A percentile compares a stretch with the other conserved stretches of the same genome.
Conservation (phyloP, 2,888 invertebrate genomes). For the Hydropsyche betteni region DNA sequence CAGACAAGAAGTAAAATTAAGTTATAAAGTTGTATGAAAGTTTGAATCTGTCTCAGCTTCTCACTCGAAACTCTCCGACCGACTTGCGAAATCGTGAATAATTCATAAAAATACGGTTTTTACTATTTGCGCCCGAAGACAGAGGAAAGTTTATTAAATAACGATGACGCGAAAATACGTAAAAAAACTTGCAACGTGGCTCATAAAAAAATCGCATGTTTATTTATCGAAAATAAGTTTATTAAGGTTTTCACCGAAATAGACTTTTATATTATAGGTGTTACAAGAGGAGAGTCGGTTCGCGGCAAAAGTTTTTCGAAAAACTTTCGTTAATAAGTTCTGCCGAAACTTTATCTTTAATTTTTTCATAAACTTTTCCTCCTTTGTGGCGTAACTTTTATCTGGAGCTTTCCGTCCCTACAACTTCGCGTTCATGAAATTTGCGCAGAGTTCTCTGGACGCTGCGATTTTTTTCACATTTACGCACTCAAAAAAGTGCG, state of each 20-base stretch:
- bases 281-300: neutral
- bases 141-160: too few species aligned
- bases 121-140: neutral
- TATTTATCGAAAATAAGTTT: too few species aligned
- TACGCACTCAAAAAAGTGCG: neutral
- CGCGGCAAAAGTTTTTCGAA: neutral
- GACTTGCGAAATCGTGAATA: constrained; percentile 5
- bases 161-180: too few species aligned
- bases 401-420: neutral
- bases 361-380: constrained; percentile 21
- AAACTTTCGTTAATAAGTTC: constrained; percentile 26
- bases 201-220: too few species aligned
- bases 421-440: constrained; percentile 29
- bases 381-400: constrained; percentile 30
- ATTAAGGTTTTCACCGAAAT: too few species aligned
- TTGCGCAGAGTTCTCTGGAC: constrained; percentile 18
- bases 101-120: neutral
- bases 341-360: constrained; percentile 29
- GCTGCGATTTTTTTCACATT: constrained; percentile 27
- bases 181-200: too few species aligned
- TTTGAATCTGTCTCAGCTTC: constrained; percentile 13
- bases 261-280: neutral
- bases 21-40: constrained; percentile 19
- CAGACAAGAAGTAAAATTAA: constrained; percentile 12
- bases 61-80: neutral